Base-by-base conservation (phyloP, 2,797 vertebrate genomes). In the Rhinatrema bivittatum region DNA sequence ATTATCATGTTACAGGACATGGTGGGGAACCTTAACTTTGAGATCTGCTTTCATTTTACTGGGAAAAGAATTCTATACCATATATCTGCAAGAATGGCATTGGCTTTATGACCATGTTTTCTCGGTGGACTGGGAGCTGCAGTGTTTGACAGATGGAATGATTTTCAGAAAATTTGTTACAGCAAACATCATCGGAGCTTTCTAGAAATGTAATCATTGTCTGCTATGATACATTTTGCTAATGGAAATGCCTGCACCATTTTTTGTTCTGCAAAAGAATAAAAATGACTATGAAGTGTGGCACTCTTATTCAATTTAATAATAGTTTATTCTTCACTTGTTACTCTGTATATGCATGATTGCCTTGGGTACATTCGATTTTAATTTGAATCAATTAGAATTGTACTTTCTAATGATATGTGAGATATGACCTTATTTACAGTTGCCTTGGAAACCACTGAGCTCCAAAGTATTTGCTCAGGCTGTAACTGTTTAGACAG, bases 371-470 rank as follows among this genome's bases (percentile, higher is more conserved):
- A 5, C 16, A 6, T 30, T 47, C 29, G 25, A 28, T 58, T 62
- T 59, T 44, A 52, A 50, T 47, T 38, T 40, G 15, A 43, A 45
- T 29, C 5, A 34, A 5, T 51, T 42, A 29, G 20, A 29, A 29
- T 54, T 51, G 2, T 39, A 14, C 32, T 38, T 57, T 54, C 50
- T 26, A 12, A 32, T 30, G 50, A 56, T 39, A 44, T 39, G 13
- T 49, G 46, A 46, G 40, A 50, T 23, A 17, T 43, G 21, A 35
- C 26, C 25, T 63, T 53, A 43, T 29, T 21, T 43, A 36, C 23
- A 35, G 35, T 50, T 68, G 25, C 49, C 60, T 54, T 72, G 56
- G 50, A 57, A 62, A 58, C 3, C 34, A 14, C 21, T 37, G 42
- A 31, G 45, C 39, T 41, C n/a, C 46, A 16, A 38, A 58, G 38